Evolutionary conservation across 2,113 vertebrate genomes (phyloP).

Genomic region (Oncorhynchus keta): DNA sequence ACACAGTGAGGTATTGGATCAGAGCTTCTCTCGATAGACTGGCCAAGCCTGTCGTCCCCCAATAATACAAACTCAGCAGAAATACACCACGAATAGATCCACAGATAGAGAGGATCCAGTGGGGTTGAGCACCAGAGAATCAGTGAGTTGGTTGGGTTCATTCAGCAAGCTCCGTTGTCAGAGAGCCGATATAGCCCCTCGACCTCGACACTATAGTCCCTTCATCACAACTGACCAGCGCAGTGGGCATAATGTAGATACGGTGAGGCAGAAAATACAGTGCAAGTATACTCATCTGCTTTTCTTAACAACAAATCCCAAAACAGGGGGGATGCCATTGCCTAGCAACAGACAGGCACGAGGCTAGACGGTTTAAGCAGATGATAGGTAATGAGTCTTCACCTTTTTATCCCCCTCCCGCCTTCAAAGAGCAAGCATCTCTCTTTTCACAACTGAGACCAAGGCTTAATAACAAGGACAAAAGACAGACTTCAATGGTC

Average conservation of each 20-base stretch:
- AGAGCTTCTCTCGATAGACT: no score
- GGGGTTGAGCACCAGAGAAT: neutral
- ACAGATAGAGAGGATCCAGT: neutral
- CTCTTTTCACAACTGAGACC: neutral
- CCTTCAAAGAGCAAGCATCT: neutral
- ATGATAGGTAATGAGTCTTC: conserved; percentile 20
- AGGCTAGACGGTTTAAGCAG: conserved; percentile 4
- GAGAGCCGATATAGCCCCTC: conserved; percentile 27
- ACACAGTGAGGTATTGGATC: neutral
- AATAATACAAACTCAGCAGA: neutral
- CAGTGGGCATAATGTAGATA: conserved; percentile 45
- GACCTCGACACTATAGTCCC: conserved; percentile 35
- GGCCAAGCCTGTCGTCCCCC: neutral
- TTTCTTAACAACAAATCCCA: conserved; percentile 31
- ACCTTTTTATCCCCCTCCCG: neutral
- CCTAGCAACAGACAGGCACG: conserved; percentile 61
- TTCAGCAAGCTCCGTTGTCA: conserved; percentile 44
- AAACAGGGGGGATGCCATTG: conserved; percentile 55
- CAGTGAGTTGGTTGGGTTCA: neutral
- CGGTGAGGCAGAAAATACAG: conserved; percentile 10
- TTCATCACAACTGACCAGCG: neutral
- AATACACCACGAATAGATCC: neutral
- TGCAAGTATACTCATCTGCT: conserved; percentile 37
- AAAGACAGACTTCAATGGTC: neutral
- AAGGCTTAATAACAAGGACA: neutral